These are phyloP conservation scores for Drosophila erecta DNA, from an alignment of 1,140 invertebrate genomes.

Conservation along the genomic window DNA sequence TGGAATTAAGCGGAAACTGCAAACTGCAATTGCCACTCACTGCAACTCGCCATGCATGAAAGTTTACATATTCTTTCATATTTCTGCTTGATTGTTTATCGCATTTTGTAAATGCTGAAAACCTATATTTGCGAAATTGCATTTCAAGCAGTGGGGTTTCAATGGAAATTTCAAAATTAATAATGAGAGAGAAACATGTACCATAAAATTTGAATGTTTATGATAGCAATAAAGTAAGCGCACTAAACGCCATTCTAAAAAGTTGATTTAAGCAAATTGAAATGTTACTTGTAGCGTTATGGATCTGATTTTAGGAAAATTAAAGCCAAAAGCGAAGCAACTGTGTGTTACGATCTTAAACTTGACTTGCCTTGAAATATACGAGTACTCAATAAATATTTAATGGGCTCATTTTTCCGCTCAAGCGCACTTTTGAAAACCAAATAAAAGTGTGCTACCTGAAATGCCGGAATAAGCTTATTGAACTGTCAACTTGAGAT, in stretches of 20 bases:
- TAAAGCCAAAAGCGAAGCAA: not conserved
- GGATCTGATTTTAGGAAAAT: not conserved
- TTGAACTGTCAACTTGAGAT: not conserved
- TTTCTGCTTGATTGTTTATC: constrained; percentile 1
- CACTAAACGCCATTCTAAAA: not conserved
- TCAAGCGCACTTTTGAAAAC: not conserved
- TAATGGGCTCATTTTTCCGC: not conserved
- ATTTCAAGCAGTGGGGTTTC: constrained; percentile 5
- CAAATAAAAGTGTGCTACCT: no score
- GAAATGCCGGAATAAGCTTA: not conserved
- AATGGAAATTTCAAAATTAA: not conserved
- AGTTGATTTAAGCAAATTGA: not conserved
- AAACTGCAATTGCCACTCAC: constrained; percentile 21
- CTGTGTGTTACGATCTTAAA: not conserved
- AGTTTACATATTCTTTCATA: not conserved
- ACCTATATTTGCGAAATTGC: not conserved
- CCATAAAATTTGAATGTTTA: constrained; percentile 16
- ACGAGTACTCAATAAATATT: not conserved
- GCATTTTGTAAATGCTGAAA: not conserved
- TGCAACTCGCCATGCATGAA: constrained; percentile 4
- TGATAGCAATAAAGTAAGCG: not conserved
- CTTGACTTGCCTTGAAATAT: not conserved
- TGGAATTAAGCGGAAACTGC: constrained; percentile 27
- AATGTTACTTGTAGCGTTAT: not conserved
- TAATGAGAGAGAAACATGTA: constrained; percentile 8